Evolutionary conservation across 2,113 vertebrate genomes (phyloP), one percentile per base, ranked within the genome.

Genomic region (Condylura cristata): DNA sequence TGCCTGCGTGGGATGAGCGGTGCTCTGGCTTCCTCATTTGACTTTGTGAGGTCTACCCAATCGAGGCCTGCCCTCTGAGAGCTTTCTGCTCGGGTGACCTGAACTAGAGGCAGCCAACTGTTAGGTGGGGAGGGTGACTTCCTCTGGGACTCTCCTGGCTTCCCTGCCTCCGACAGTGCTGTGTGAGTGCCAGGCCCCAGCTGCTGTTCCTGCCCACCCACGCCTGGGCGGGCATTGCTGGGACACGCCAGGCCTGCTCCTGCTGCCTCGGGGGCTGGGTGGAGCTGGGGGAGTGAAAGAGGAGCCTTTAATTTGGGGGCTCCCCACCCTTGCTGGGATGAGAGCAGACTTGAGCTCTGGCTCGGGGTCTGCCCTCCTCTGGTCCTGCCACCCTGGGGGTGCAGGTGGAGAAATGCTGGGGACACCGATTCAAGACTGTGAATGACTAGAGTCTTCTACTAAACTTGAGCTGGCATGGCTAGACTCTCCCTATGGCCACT

Each of bases 131-230:
- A 95, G 79, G 58, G 93, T 78, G 83, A 86, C 95, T 96, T 93
- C 93, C 94, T 96, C 92, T 86, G 61, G 82, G 86, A 94, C 70
- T 97, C 88, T 96, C 44, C 86, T 95, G 93, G 86, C 56, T 94
- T 97, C 86, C 89, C 86, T 96, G 89, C 80, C 93, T 95, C 89
- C 1, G 5, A 91, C 91, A 93, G 91, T 86, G 65, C 37, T 93
- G 72, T 94, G 65, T 72, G 48, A 94, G 86, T 93, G 94, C 97
- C 95, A 97, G 93, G 94, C 82, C 91, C 91, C 96, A 97, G 96
- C 95, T 97, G 95, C 96, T 96, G 89, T 93, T 93, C 93, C 97
- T 97, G 95, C 97, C 96, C 96, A 97, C 96, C 96, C 96, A 97
- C 95, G 94, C 97, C 94, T 97, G 97, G 97, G 96, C 96, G 63